phyloP scores from a whole-genome alignment of 2,797 vertebrate genomes.

The Paramormyrops hopkinsi region DNA sequence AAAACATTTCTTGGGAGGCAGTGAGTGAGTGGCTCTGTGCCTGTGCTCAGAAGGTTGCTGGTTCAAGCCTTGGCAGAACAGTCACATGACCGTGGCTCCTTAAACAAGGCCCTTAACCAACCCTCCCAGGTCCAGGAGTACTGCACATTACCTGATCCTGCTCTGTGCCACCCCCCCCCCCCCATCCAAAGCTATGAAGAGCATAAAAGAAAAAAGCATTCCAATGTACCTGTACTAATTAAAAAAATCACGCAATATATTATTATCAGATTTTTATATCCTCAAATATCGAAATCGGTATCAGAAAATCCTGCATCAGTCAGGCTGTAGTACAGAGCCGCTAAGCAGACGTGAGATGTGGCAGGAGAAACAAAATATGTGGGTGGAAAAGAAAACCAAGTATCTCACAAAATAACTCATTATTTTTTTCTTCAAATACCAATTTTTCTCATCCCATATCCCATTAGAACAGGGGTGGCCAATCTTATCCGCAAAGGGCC shows the following conservation, averaged over 20 bases:
- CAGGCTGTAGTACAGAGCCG: neutral
- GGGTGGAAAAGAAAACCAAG: neutral
- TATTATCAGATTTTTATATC: neutral
- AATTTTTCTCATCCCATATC: neutral
- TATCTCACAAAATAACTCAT: neutral
- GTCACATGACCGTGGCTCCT: no score
- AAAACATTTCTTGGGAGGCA: neutral
- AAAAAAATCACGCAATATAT: neutral
- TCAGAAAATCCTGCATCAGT: neutral
- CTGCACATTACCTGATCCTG: neutral
- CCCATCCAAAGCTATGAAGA: no score
- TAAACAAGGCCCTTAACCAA: no score
- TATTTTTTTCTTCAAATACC: neutral
- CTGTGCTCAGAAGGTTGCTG: no score
- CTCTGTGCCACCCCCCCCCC: no score
- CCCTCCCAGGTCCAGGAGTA: no score
- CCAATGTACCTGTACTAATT: no score
- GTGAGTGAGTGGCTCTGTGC: no score
- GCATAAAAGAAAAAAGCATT: no score
- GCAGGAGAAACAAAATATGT: neutral
- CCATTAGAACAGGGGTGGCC: no score
- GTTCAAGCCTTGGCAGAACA: no score
- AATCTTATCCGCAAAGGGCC: no score
- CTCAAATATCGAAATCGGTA: neutral
- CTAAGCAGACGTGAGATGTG: neutral